Evolutionary conservation across 2,888 invertebrate genomes (phyloP), one percentile per base, ranked within the genome.

Genomic region (Linyphia triangularis): DNA sequence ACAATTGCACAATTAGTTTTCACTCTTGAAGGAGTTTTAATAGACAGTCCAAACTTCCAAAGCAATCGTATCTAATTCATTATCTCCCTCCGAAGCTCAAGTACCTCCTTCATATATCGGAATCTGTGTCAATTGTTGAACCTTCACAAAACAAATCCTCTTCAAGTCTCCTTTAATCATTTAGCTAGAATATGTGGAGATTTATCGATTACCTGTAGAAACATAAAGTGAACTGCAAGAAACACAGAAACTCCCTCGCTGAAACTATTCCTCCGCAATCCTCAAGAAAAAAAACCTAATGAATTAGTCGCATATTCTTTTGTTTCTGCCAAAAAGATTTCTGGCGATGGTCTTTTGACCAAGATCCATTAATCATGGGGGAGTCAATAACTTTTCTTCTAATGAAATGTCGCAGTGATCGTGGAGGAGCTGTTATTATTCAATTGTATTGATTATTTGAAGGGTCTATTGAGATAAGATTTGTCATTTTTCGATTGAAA

Each of bases 131-230:
- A 70, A 70, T 24, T 70, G 70, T 28, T 61, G 77, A 40, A 19
- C 77, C 77, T 10, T 26, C 65, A 43, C 43, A 63, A 65, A 65
- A 24, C 43, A 51, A 26, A 67, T 65, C 67, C 61, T 30, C 57
- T 33, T 79, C 30, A 24, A 79, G 61, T 24, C 28, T 51, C 67
- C 67, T 79, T 79, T 79, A 79, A 79, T 79, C 79, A 79, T 79
- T 79, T 67, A 65, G 79, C 51, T 67, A 67, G 78, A 67, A 13
- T 43, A 79, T 59, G 78, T 67, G 26, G 33, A 79, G 67, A 24
- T 19, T 2, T 28, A 79, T 79, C 51, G 79, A 79, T 79, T 79
- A 40, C 70, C 70, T 77, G 61, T 77, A 67, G 22, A 51, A 16
- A 10, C 72, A 72, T 13, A 72, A 0, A 37, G 51, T 9, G 30